Base-by-base conservation (phyloP, 2,888 invertebrate genomes). In the Andrena trimmerana region DNA sequence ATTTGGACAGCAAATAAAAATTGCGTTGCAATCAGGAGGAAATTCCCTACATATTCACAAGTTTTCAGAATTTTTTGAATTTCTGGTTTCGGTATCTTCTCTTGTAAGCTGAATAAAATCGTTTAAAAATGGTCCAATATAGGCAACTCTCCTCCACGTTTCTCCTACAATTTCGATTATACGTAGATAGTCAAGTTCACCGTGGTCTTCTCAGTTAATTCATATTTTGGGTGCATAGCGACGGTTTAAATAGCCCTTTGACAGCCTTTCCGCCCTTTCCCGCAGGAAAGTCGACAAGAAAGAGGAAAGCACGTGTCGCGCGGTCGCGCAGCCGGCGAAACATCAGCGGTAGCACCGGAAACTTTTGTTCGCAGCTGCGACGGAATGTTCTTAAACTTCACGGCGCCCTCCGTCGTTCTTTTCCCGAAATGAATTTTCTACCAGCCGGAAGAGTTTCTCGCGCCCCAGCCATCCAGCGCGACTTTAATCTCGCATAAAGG, bases 321-420 rank as follows among this genome's bases (percentile, higher is more conserved):
- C 59, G 71, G 67, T 71, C 50, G 60, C 82, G 69, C 77, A 82
- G 70, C 70, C 77, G 59, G 60, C 60, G 67, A 80, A 69, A 77
- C 81, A 80, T 81, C 75, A 73, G 31, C 77, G 78, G 77, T 84
- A 73, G 76, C 78, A 75, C 83, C 82, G 48, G 60, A 81, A 89
- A 90, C 86, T 90, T 90, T 89, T 83, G 75, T 83, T 87, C 79
- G 74, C 90, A 91, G 89, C 90, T 91, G 89, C 75, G 83, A 81
- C 89, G 82, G 63, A 75, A 81, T 67, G 84, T 87, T 73, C 83
- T 79, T 72, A 81, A 42, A 81, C 72, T 73, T 73, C 66, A 63
- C 66, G 66, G 59, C 71, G 78, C 83, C 60, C 59, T 54, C 71
- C 42, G 50, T 60, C 77, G 77, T 81, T 42, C 81, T 82, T 84